Conservation (phyloP, 1,140 invertebrate species). For the Prorops nasuta region DNA sequence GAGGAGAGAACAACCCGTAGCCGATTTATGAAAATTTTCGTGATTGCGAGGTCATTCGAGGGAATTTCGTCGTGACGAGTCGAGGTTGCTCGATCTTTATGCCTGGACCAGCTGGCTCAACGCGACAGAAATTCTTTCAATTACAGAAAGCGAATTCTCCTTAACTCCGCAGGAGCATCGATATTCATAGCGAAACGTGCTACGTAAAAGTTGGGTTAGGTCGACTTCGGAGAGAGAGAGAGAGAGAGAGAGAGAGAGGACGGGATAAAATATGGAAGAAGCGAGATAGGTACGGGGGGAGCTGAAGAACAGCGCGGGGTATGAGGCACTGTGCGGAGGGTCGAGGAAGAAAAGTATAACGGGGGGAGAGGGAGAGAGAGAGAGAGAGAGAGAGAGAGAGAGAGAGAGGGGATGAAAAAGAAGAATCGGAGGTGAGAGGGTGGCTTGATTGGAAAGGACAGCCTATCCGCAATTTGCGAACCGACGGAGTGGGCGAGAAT, state of each 20-base stretch:
- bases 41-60: constrained; percentile 17
- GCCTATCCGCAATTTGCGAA: constrained; percentile 42
- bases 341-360: constrained; percentile 23
- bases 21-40: constrained; percentile 36
- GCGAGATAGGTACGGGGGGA: constrained; percentile 25
- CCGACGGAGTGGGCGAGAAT: constrained; percentile 24
- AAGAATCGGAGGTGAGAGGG: constrained; percentile 17
- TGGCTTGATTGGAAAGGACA: constrained; percentile 45
- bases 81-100: constrained; percentile 26
- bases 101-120: constrained; percentile 36
- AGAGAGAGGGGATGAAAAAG: constrained; percentile 6
- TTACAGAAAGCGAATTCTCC: constrained; percentile 39
- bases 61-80: constrained; percentile 1
- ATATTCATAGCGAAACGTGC: constrained; percentile 45
- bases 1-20: too few species aligned
- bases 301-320: too few species aligned
- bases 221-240: background rate
- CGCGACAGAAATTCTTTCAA: constrained; percentile 44
- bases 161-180: constrained; percentile 34
- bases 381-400: constrained; percentile 24
- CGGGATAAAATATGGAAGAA: constrained; percentile 21
- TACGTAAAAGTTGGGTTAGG: constrained; percentile 37
- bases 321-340: constrained; percentile 12
- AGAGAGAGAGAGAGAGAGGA: constrained; percentile 2
- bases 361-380: constrained; percentile 19